Evolutionary conservation across 1,140 invertebrate genomes (phyloP).

Genomic region (Chironomus tepperi): DNA sequence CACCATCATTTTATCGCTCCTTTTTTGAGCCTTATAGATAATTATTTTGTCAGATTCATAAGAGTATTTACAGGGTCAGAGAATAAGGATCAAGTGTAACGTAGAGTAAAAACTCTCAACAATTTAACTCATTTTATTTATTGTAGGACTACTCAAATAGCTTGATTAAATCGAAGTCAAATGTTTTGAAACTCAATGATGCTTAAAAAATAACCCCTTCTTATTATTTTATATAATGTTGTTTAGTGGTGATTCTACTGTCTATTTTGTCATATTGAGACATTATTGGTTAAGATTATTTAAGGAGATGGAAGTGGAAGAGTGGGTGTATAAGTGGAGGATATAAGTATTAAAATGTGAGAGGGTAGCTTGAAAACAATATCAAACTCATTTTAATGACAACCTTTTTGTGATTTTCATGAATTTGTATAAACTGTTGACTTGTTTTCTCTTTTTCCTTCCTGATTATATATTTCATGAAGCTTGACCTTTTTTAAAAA

Average conservation of each 20-base stretch:
- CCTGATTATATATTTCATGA: not conserved
- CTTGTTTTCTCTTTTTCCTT: not conserved
- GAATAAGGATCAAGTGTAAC: not conserved
- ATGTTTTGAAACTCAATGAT: not conserved
- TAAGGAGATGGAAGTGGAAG: not conserved
- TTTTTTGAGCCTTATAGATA: not conserved
- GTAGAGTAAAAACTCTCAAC: not conserved
- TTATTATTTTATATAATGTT: too few relatives aligned
- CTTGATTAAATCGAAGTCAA: not conserved
- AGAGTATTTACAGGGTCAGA: not conserved
- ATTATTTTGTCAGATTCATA: not conserved
- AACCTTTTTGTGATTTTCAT: not conserved
- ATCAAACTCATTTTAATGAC: not conserved
- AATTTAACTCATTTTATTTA: not conserved
- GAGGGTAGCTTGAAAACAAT: not conserved
- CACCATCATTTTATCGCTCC: not conserved
- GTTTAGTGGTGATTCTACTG: not conserved
- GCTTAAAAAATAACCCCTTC: too few relatives aligned
- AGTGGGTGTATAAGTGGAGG: not conserved
- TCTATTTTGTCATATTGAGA: not conserved
- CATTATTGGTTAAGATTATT: not conserved
- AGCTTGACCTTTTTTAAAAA: not conserved
- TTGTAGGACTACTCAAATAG: not conserved
- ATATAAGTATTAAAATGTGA: not conserved
- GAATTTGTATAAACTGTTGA: not conserved